These are phyloP conservation scores for Patella caerulea DNA, from an alignment of 2,888 invertebrate genomes.

Conservation along the genomic window DNA sequence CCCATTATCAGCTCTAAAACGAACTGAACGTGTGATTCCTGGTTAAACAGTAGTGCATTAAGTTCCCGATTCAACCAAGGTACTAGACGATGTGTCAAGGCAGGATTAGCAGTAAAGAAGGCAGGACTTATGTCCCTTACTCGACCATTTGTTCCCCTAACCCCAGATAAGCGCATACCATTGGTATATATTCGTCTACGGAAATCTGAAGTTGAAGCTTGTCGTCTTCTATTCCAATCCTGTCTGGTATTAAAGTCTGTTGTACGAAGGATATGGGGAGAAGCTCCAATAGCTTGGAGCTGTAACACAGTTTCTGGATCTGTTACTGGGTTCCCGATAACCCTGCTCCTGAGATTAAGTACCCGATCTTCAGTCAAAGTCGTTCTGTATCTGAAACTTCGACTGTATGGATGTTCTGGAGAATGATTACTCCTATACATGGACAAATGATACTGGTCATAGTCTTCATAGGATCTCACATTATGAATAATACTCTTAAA, in stretches of 20 bases:
- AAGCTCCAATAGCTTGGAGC: slow-evolving; percentile 34
- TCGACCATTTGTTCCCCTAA: slow-evolving; percentile 56
- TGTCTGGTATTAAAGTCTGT: slow-evolving; percentile 29
- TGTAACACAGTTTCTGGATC: slow-evolving; percentile 3
- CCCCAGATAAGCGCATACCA: slow-evolving; percentile 84
- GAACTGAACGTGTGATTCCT: slow-evolving; percentile 71
- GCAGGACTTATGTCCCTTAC: slow-evolving; percentile 58
- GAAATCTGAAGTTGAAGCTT: slow-evolving; percentile 58
- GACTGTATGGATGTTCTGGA: slow-evolving; percentile 40
- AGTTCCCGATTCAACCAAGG: slow-evolving; percentile 92
- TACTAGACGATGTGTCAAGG: slow-evolving; percentile 85
- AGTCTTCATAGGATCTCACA: slow-evolving; percentile 88
- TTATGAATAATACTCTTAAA: slow-evolving; percentile 94
- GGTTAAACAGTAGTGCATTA: slow-evolving; percentile 77
- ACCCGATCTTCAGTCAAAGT: slow-evolving; percentile 64
- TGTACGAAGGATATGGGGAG: slow-evolving; percentile 26
- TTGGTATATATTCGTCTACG: slow-evolving; percentile 83
- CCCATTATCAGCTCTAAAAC: slow-evolving; percentile 81
- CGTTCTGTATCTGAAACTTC: slow-evolving; percentile 68
- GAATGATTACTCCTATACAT: slow-evolving; percentile 19
- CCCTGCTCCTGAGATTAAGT: slow-evolving; percentile 29
- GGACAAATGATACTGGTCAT: slow-evolving; percentile 83
- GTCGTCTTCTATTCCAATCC: slow-evolving; percentile 32
- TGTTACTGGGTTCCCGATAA: slow-evolving; percentile 22
- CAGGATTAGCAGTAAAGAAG: slow-evolving; percentile 77